A percentile compares a stretch with the other conserved stretches of the same genome.
Evolutionary conservation across 2,113 vertebrate genomes (phyloP).

Genomic region (Acrocephalus arundinaceus): DNA sequence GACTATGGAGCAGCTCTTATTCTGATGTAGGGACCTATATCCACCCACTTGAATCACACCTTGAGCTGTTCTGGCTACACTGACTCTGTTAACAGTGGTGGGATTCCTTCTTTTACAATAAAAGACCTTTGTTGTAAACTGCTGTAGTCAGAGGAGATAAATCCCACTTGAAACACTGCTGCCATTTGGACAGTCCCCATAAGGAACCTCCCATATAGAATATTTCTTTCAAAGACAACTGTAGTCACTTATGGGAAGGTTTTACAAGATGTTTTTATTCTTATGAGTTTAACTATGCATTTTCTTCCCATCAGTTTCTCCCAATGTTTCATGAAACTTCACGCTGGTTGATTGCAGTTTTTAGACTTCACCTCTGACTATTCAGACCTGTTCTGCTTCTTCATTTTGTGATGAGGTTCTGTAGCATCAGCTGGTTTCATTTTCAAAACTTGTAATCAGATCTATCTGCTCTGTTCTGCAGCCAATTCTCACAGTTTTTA

Average conservation of each 20-base stretch:
- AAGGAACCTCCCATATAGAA: neutral
- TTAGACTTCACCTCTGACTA: neutral
- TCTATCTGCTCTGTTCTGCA: neutral
- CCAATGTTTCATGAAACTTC: neutral
- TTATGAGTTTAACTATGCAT: neutral
- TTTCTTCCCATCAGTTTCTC: neutral
- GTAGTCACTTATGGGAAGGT: neutral
- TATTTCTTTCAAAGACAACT: neutral
- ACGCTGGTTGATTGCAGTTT: neutral
- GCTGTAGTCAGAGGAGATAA: neutral
- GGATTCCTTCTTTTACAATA: neutral
- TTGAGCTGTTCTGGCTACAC: neutral
- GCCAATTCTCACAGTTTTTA: neutral
- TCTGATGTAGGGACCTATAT: neutral
- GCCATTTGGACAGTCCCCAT: neutral
- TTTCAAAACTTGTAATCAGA: neutral
- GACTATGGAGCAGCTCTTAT: neutral
- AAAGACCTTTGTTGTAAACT: neutral
- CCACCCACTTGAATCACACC: neutral
- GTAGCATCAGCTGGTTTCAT: neutral
- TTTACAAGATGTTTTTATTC: neutral
- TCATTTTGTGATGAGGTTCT: neutral
- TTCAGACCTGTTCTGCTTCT: neutral
- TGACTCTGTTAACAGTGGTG: neutral
- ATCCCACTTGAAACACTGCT: neutral